phyloP scores from a whole-genome alignment of 2,888 invertebrate genomes.

The Protodeltote pygarga region DNA sequence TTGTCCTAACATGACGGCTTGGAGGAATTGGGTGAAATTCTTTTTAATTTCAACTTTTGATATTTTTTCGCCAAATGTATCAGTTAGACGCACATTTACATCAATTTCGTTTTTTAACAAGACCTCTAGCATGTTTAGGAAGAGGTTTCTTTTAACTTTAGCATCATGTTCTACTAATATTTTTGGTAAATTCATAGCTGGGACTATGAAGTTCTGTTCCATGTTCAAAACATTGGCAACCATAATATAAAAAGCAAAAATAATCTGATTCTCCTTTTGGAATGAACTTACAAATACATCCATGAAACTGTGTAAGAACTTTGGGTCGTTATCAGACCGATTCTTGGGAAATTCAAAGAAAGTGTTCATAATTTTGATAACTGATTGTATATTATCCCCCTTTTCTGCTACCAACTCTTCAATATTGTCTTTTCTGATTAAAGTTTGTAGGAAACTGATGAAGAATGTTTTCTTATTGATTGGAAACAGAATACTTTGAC shows the following conservation, averaged over 20 bases:
- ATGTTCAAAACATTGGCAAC: slow-evolving; percentile 67
- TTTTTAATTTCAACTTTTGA: slow-evolving; percentile 77
- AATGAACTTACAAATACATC: slow-evolving; percentile 74
- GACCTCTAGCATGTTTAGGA: slow-evolving; percentile 71
- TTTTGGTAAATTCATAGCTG: slow-evolving; percentile 66
- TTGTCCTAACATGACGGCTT: slow-evolving; percentile 72
- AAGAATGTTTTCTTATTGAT: slow-evolving; percentile 70
- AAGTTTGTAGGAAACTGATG: slow-evolving; percentile 70
- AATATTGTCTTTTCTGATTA: slow-evolving; percentile 74
- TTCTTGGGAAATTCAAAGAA: slow-evolving; percentile 73
- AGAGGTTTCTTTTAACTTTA: slow-evolving; percentile 72
- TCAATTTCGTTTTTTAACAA: slow-evolving; percentile 74
- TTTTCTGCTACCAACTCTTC: slow-evolving; percentile 74
- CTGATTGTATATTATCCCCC: slow-evolving; percentile 78
- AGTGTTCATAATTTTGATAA: slow-evolving; percentile 76
- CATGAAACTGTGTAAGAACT: slow-evolving; percentile 73
- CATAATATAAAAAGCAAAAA: slow-evolving; percentile 80
- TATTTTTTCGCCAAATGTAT: slow-evolving; percentile 73
- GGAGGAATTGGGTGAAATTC: slow-evolving; percentile 71
- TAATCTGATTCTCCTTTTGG: slow-evolving; percentile 70
- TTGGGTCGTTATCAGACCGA: slow-evolving; percentile 57
- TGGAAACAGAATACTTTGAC: slow-evolving; percentile 73
- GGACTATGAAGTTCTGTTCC: slow-evolving; percentile 71
- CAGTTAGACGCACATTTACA: slow-evolving; percentile 71
- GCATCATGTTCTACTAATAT: slow-evolving; percentile 67